These are phyloP conservation scores for Atta colombica DNA, from an alignment of 1,140 invertebrate species.

Conservation along the genomic window DNA sequence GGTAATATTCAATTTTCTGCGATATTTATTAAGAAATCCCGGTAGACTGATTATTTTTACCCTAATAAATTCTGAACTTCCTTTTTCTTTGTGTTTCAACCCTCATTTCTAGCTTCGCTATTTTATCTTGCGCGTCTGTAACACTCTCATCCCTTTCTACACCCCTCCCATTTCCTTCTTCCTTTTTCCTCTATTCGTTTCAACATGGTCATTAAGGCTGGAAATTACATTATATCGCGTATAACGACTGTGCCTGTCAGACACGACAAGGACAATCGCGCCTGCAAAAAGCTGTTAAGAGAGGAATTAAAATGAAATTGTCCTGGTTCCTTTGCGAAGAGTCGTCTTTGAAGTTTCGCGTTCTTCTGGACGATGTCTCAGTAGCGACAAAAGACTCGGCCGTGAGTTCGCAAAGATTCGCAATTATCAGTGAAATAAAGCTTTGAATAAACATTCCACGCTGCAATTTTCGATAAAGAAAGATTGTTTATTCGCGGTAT, in stretches of 20 bases:
- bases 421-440: conserved; percentile 51
- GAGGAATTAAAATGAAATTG: conserved; percentile 65
- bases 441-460: conserved; percentile 57
- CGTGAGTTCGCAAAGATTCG: conserved; percentile 58
- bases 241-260: conserved; percentile 58
- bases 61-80: conserved; percentile 66
- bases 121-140: conserved; percentile 65
- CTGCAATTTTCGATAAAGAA: conserved; percentile 39
- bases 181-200: conserved; percentile 59
- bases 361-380: conserved; percentile 46
- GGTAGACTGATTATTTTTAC: conserved; percentile 68
- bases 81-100: conserved; percentile 57
- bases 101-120: conserved; percentile 36
- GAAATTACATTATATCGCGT: conserved; percentile 73
- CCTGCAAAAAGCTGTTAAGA: conserved; percentile 64
- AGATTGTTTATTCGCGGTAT: conserved; percentile 43
- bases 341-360: conserved; percentile 59
- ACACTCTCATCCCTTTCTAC: conserved; percentile 46
- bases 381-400: conserved; percentile 51
- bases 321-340: conserved; percentile 53
- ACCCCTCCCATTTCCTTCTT: background rate
- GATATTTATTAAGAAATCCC: conserved; percentile 45
- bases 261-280: conserved; percentile 64
- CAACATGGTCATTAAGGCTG: conserved; percentile 71
- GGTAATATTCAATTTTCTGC: conserved; percentile 24